Evolutionary conservation across 2,888 invertebrate genomes (phyloP).

Genomic region (Cartodere bifasciata): DNA sequence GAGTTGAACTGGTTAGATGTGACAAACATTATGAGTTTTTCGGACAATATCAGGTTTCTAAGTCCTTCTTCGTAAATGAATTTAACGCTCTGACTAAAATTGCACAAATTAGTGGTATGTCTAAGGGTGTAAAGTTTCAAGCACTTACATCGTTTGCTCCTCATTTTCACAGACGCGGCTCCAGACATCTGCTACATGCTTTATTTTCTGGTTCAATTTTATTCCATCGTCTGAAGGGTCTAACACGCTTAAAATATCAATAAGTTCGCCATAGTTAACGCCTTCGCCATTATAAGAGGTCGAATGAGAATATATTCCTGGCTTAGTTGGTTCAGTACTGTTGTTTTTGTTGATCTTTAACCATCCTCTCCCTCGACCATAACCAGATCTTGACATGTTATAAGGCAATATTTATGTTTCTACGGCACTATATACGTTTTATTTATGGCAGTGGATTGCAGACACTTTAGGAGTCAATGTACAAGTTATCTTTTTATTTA

Average conservation of each 20-base stretch:
- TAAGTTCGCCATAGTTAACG: conserved; percentile 19
- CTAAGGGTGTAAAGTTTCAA: background rate
- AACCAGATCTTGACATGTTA: conserved; percentile 22
- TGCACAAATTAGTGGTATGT: background rate
- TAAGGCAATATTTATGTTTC: no score
- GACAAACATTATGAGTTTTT: background rate
- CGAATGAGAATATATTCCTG: conserved; percentile 13
- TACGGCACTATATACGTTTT: no score
- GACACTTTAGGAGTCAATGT: no score
- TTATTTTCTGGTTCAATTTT: conserved; percentile 30
- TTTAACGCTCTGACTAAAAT: background rate
- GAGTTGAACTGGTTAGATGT: background rate
- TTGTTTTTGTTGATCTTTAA: conserved; percentile 21
- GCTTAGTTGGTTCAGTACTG: conserved; percentile 11
- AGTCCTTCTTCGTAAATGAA: background rate
- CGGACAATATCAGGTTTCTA: background rate
- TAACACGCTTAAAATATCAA: conserved; percentile 25
- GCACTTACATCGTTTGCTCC: conserved; percentile 28
- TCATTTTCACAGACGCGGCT: conserved; percentile 23
- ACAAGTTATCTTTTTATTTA: no score
- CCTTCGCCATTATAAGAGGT: conserved; percentile 10
- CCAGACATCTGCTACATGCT: conserved; percentile 26
- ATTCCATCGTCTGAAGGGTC: conserved; percentile 31
- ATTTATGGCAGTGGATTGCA: no score
- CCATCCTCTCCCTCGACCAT: conserved; percentile 27